phyloP scores from a whole-genome alignment of 2,888 invertebrate species.

The Alloscopus bannaensis region DNA sequence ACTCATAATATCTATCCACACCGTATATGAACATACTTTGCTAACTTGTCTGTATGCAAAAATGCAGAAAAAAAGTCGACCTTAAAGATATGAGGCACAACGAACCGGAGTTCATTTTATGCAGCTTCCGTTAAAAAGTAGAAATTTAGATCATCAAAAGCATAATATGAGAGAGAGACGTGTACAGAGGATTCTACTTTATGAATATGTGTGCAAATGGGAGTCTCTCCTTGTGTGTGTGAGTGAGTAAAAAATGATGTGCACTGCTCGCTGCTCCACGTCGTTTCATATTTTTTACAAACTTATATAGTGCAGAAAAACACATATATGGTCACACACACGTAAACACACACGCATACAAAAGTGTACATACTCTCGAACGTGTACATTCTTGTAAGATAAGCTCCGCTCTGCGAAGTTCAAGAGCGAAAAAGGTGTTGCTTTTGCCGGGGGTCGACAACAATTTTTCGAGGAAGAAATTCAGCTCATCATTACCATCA shows the following conservation, averaged over 20 bases:
- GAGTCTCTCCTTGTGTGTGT: background rate
- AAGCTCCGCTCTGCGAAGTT: slow-evolving; percentile 40
- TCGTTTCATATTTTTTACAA: background rate
- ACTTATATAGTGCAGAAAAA: slow-evolving; percentile 2
- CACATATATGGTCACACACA: slow-evolving; percentile 1
- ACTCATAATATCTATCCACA: too few species aligned
- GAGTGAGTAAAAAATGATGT: slow-evolving; percentile 3
- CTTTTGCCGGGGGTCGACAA: slow-evolving; percentile 70
- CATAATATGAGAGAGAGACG: background rate
- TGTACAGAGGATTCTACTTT: slow-evolving; percentile 36
- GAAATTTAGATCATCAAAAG: slow-evolving; percentile 73
- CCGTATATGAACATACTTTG: too few species aligned
- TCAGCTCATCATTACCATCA: slow-evolving; percentile 29
- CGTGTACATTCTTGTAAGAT: slow-evolving; percentile 1
- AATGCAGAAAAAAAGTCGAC: too few species aligned
- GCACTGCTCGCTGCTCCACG: background rate
- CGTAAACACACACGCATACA: background rate
- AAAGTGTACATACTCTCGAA: slow-evolving; percentile 2
- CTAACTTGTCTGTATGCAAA: too few species aligned
- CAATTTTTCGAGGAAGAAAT: slow-evolving; percentile 66
- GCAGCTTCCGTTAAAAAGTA: slow-evolving; percentile 74
- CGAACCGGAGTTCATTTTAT: slow-evolving; percentile 72
- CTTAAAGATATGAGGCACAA: slow-evolving; percentile 70
- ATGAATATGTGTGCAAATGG: slow-evolving; percentile 27
- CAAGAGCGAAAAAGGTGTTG: slow-evolving; percentile 65